Percentiles rank a stretch among this genome's conserved stretches.
Evolutionary conservation across 2,888 invertebrate genomes (phyloP).

Genomic region (Keiferia lycopersicella): DNA sequence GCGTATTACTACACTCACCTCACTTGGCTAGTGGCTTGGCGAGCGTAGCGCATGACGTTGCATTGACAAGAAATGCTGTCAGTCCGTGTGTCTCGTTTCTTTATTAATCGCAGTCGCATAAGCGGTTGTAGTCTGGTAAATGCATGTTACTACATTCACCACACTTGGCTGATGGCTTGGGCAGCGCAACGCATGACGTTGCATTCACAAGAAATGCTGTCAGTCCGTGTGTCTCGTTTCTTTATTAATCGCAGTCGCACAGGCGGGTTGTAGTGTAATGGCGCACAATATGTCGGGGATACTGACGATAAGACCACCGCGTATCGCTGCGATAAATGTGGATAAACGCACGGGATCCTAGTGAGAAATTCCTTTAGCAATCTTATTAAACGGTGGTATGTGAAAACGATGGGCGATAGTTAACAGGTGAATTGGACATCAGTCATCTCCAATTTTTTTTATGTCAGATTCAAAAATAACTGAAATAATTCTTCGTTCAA

Average conservation of each 20-base stretch:
- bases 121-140: slow-evolving; percentile 24
- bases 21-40: too few species aligned
- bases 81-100: not conserved
- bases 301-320: slow-evolving; percentile 36
- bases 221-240: slow-evolving; percentile 3
- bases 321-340: slow-evolving; percentile 29
- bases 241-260: slow-evolving; percentile 20
- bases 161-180: too few species aligned
- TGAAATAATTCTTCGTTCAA: too few species aligned
- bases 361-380: slow-evolving; percentile 14
- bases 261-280: slow-evolving; percentile 30
- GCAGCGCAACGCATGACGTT: too few species aligned
- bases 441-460: too few species aligned
- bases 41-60: too few species aligned
- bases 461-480: too few species aligned
- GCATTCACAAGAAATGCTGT: not conserved
- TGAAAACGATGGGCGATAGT: not conserved
- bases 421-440: too few species aligned
- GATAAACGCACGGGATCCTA: slow-evolving; percentile 19
- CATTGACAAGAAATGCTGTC: too few species aligned
- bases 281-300: slow-evolving; percentile 38
- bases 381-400: slow-evolving; percentile 4
- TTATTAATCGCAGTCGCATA: slow-evolving; percentile 17
- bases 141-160: not conserved
- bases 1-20: too few species aligned